Evolutionary conservation across 2,113 vertebrate genomes (phyloP), one percentile per base, ranked within the genome.

Genomic region (Poeciliopsis prolifica): DNA sequence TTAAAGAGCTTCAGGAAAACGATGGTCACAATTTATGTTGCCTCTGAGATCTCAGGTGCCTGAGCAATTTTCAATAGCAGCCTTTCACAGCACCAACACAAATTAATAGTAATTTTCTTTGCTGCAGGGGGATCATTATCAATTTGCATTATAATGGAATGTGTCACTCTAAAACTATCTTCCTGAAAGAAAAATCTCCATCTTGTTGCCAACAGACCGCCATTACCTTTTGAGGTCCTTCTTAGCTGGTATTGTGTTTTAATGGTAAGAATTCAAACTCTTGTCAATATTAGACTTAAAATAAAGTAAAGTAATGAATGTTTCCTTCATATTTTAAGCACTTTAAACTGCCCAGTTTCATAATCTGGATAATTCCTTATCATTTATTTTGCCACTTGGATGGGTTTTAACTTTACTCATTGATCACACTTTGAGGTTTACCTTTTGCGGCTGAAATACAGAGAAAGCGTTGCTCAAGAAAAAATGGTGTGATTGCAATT

Each of bases 31-130:
- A 65, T 79, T 81, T 78, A 75, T 90, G 72, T 82, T 79, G 80
- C 61, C 78, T 86, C 28, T 61, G 78, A 86, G 67, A 84, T 85
- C 76, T 81, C 85, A 84, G 82, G 72, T 87, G 67, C 76, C 78
- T 64, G 69, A 68, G 75, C 74, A 78, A 85, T 88, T 88, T 81
- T 81, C 63, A 78, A 71, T 68, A 75, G 35, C 65, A 76, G 77
- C 29, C 70, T 91, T 84, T 77, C 79, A 81, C 64, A 82, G 78
- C 82, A 79, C 75, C 78, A 87, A 76, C 74, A 83, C 79, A 80
- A 89, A 91, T 92, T 80, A 81, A 75, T 86, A 79, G 35, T 86
- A 75, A 88, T 93, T 86, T 69, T 74, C 77, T 80, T 78, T 67
- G 67, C 70, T 74, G 80, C 75, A 66, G 65, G 74, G 86, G 83